phyloP scores from a whole-genome alignment of 2,888 invertebrate species.

The Meandrusa payeni region DNA sequence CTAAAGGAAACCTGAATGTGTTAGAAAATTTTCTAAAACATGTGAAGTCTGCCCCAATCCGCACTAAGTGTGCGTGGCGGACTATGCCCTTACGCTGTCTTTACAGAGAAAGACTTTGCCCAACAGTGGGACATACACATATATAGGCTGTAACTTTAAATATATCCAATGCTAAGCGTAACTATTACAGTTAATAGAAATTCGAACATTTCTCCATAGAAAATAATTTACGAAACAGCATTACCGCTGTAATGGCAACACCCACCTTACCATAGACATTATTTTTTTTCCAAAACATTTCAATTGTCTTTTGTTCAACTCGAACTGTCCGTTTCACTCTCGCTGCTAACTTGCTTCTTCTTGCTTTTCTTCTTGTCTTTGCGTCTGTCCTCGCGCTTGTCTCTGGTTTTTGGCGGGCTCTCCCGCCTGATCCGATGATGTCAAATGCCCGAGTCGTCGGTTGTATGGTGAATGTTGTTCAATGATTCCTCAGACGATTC shows the following conservation, averaged over 20 bases:
- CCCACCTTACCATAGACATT: slow-evolving; percentile 12
- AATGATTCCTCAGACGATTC: slow-evolving; percentile 66
- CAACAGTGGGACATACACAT: too few relatives aligned
- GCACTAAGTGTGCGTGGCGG: too few relatives aligned
- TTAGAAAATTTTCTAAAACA: too few relatives aligned
- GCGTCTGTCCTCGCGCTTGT: slow-evolving; percentile 39
- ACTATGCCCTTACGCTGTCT: too few relatives aligned
- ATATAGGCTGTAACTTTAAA: too few relatives aligned
- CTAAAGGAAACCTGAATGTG: too few relatives aligned
- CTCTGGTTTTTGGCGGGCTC: slow-evolving; percentile 55
- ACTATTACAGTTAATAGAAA: too few relatives aligned
- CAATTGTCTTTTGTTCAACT: slow-evolving; percentile 52
- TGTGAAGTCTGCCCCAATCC: too few relatives aligned
- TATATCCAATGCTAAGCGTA: too few relatives aligned
- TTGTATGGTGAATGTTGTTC: slow-evolving; percentile 71
- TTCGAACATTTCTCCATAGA: background rate
- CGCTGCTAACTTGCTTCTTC: slow-evolving; percentile 50
- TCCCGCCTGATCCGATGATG: slow-evolving; percentile 69
- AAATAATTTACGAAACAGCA: slow-evolving; percentile 2
- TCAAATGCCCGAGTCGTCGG: slow-evolving; percentile 76
- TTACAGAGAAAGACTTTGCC: too few relatives aligned
- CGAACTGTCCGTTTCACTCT: slow-evolving; percentile 58
- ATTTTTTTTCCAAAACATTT: slow-evolving; percentile 13
- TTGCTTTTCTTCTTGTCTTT: slow-evolving; percentile 53
- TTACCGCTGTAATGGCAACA: slow-evolving; percentile 11